Base-by-base conservation (phyloP, 2,797 vertebrate genomes). In the Malacoraja senta region DNA sequence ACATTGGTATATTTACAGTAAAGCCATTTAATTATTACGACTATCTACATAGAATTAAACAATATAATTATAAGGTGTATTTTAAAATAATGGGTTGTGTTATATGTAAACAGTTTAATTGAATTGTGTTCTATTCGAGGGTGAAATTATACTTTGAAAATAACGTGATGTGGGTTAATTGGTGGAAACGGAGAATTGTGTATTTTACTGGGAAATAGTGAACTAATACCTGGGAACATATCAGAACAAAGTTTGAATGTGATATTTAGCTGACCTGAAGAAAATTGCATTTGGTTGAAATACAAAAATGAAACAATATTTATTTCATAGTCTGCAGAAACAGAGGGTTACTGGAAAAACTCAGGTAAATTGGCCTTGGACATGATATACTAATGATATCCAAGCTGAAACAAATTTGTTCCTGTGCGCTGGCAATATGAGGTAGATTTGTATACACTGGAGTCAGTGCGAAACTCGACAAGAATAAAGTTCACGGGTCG, bases 11-110 rank as follows among this genome's bases (percentile, higher is more conserved):
- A 68, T 68, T 88, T 88, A 68, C 63, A 88, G 32, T 35, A 88
- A 88, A 68, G 68, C 61, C 84, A 88, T 88, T 88, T 88, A 88
- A 88, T 88, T 88, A 32, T 88, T 88, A 88, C 32, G 35, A 44
- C 61, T 68, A 88, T 35, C 84, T 88, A 32, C 68, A 32, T 63
- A 68, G 63, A 32, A 68, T 88, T 68, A 68, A 88, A 88, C n/a
- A 88, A 88, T 32, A 63, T 88, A 88, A 88, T 88, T 65, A n/a
- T 65, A 68, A 88, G n/a, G 61, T 88, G 15, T 24, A 83, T 88
- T 32, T 68, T 68, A 88, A 88, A 88, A 68, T 88, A 88, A 35
- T 68, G 19, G 63, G n/a, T 88, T 63, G 32, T 61, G 17, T 68
- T 88, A 21, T 68, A 35, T 24, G 84, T 68, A 88, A 88, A 88